A percentile compares a stretch with the other conserved stretches of the same genome.
Evolutionary conservation across 2,888 invertebrate species (phyloP).

Genomic region (Chorisops tibialis): DNA sequence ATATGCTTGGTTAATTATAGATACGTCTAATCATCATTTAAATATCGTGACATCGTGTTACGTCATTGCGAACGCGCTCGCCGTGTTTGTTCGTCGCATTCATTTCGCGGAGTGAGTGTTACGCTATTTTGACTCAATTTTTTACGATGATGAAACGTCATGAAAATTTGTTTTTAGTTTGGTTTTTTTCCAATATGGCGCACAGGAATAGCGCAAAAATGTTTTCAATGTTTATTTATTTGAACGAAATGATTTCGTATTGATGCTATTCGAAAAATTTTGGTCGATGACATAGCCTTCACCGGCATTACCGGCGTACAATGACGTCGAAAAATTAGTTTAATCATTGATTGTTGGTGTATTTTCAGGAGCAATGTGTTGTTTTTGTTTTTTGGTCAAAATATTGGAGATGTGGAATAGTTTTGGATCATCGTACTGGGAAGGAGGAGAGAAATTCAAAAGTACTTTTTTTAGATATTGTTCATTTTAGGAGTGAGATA

Average conservation of each 20-base stretch:
- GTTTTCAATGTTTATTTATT: conserved; percentile 7
- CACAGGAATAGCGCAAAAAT: not conserved
- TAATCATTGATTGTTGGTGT: conserved; percentile 1
- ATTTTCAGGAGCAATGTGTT: not conserved
- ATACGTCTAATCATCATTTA: conserved; percentile 2
- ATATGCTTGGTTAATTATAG: conserved; percentile 5
- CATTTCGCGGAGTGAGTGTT: not conserved
- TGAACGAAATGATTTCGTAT: not conserved
- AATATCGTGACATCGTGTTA: conserved; percentile 6
- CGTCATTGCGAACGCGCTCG: not conserved
- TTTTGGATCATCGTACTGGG: no score
- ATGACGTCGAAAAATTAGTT: not conserved
- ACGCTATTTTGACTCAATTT: not conserved
- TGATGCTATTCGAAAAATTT: not conserved
- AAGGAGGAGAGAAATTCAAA: no score
- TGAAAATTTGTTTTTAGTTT: not conserved
- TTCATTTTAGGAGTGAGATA: no score
- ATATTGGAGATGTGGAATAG: no score
- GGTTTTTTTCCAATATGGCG: not conserved
- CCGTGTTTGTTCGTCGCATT: not conserved
- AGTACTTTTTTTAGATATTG: no score
- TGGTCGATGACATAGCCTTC: conserved; percentile 13
- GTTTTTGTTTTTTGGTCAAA: no score
- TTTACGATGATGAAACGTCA: not conserved
- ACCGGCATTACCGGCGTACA: not conserved